Base-by-base conservation (phyloP, 2,888 invertebrate genomes). In the Agapostemon virescens region DNA sequence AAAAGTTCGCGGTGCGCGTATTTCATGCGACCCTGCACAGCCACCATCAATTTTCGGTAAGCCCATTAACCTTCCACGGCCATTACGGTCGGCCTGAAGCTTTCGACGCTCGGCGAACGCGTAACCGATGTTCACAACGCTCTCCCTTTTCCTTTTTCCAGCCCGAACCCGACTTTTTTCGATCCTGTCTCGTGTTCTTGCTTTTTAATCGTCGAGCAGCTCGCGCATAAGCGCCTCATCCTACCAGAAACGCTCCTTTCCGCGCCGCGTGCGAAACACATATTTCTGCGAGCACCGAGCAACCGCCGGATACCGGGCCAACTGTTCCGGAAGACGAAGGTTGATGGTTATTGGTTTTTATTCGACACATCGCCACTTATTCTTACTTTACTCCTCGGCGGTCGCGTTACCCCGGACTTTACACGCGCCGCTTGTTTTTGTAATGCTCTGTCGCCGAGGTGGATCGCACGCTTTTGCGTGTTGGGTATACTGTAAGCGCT, bases 11-110 rank as follows among this genome's bases (percentile, higher is more conserved):
- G 78, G 72, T 75, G 79, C 80, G 68, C 82, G 86, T 87, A 87
- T 87, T 87, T 87, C 86, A 87, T 85, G 86, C 79, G 80, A 74
- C 73, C 79, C 84, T 83, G 86, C 84, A 86, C 88, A 83, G 77
- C 80, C 81, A 84, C 86, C 88, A 90, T 91, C 90, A 90, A 90
- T 91, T 91, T 89, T 90, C 88, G 84, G 86, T 88, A 89, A 91
- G 88, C 90, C 91, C 90, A 90, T 91, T 90, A 90, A 90, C 89
- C 87, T 88, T 84, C 81, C 80, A 74, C 74, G 84, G 82, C 84
- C 81, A 86, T 85, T 84, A 82, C 84, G 67, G 81, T 78, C 77
- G 67, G 40, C 74, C 73, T 77, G 77, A 81, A 76, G 77, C 84
- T 85, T 86, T 87, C 83, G 85, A 74, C 66, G 69, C 66, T 73